phyloP scores from a whole-genome alignment of 64 coral and sea anemone genomes.

The Pocillopora damicornis region DNA sequence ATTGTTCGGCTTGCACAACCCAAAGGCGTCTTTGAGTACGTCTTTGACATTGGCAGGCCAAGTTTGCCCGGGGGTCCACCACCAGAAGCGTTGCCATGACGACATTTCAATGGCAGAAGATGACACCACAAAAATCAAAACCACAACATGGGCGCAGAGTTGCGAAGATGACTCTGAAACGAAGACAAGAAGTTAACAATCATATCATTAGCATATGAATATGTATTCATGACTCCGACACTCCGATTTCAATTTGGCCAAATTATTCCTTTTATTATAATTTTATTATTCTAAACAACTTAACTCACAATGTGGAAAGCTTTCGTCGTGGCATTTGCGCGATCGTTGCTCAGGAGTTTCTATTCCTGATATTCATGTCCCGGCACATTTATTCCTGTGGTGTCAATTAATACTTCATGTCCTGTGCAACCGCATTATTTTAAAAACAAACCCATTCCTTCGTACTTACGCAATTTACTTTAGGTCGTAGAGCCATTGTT shows the following conservation, averaged over 20 bases:
- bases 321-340: too few species aligned
- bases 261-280: neutral
- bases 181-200: neutral
- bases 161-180: neutral
- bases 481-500: too few species aligned
- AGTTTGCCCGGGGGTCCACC: slow-evolving; percentile 26
- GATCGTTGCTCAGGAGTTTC: too few species aligned
- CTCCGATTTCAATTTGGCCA: neutral
- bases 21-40: slow-evolving; percentile 8
- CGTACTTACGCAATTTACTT: too few species aligned
- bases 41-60: slow-evolving; percentile 7
- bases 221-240: neutral
- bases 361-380: too few species aligned
- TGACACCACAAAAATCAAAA: neutral
- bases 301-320: too few species aligned
- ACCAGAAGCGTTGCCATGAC: slow-evolving; percentile 36
- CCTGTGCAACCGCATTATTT: too few species aligned
- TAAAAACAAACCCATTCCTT: too few species aligned
- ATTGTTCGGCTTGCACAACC: neutral
- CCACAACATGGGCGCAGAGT: neutral
- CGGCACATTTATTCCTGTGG: too few species aligned
- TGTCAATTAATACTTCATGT: too few species aligned
- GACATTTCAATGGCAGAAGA: neutral
- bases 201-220: neutral
- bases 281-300: too few species aligned